phyloP scores from a whole-genome alignment of 2,797 vertebrate genomes.

The Tadarida brasiliensis region DNA sequence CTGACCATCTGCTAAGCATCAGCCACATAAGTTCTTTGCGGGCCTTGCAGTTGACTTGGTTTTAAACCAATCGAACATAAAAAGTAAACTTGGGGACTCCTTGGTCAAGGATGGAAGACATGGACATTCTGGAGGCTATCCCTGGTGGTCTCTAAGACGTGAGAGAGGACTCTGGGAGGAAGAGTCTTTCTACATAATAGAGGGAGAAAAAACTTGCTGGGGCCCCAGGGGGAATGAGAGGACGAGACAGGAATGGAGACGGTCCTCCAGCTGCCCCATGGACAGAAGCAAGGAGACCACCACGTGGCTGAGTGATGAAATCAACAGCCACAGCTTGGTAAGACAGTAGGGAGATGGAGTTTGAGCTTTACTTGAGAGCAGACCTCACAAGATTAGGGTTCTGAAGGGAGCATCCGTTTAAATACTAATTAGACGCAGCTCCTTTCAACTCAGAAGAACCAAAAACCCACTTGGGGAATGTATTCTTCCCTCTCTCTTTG shows the following conservation, averaged over 20 bases:
- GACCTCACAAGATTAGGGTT: neutral
- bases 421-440: neutral
- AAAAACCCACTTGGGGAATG: neutral
- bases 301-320: fast-evolving
- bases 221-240: neutral
- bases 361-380: neutral
- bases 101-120: neutral
- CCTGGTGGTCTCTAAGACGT: neutral
- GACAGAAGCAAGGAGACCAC: neutral
- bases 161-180: neutral
- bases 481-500: neutral
- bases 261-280: neutral
- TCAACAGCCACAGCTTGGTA: fast-evolving
- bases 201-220: neutral
- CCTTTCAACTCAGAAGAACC: neutral
- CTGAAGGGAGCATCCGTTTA: no score
- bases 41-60: neutral
- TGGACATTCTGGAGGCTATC: neutral
- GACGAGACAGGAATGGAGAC: neutral
- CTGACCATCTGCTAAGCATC: conserved; percentile 59
- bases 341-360: neutral
- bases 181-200: neutral
- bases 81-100: neutral
- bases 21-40: neutral
- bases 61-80: neutral